These are phyloP conservation scores for Carollia perspicillata DNA, from an alignment of 2,113 vertebrate species.

Conservation along the genomic window DNA sequence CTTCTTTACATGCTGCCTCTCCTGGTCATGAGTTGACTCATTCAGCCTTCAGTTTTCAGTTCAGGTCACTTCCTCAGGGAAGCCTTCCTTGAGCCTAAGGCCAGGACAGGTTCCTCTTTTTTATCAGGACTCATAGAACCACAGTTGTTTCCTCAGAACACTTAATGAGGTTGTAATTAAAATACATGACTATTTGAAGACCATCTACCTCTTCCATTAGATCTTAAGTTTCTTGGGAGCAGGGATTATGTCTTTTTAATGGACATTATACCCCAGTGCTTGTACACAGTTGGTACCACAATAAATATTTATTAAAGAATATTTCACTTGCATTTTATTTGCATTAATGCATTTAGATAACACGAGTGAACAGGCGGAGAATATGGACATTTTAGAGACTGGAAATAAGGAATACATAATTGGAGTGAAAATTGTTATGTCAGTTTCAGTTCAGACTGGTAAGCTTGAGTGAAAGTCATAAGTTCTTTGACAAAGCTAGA, in stretches of 20 bases:
- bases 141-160: neutral
- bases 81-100: neutral
- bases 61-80: neutral
- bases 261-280: neutral
- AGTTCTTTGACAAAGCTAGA: neutral
- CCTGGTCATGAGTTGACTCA: neutral
- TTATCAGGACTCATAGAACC: neutral
- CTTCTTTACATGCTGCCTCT: neutral
- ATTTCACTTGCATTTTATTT: slow-evolving; percentile 12
- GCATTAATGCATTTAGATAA: neutral
- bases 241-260: neutral
- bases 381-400: neutral
- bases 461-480: neutral
- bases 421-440: neutral
- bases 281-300: neutral
- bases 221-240: neutral
- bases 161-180: neutral
- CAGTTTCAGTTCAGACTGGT: neutral
- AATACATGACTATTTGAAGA: neutral
- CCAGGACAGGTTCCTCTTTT: neutral
- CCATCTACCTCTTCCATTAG: neutral
- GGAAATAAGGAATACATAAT: neutral
- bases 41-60: neutral
- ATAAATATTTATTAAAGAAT: neutral
- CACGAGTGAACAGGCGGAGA: neutral